Base-by-base conservation (phyloP, 2,888 invertebrate species). In the Hypomecis atomaria region DNA sequence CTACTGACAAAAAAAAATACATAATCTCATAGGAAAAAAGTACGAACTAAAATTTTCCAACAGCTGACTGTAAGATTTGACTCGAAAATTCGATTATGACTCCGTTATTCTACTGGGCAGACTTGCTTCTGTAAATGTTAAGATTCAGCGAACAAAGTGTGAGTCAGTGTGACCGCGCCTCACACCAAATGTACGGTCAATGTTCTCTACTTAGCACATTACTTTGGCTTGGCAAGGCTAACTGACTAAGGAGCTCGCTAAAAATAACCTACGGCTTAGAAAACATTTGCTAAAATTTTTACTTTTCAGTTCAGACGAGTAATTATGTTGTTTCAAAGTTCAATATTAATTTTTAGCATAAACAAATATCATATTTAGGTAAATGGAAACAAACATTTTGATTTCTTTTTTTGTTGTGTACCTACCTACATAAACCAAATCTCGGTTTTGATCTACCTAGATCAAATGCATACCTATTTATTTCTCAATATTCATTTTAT, bases 111-210 rank as follows among this genome's bases (percentile, higher is more conserved):
- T 0, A 36, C n/a, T 36, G 0, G 34, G 7, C 10, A 34, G 0
- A 34, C n/a, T n/a, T 36, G 1, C 13, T 45, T 7, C 48, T 36
- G 34, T 48, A 43, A 55, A 44, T 47, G 50, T 38, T 23, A n/a
- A 47, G 40, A 63, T 52, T 13, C 34, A 54, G 54, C 53, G 48
- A 56, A 55, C 49, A 33, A 62, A 52, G 52, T 33, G 47, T 76
- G 75, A 76, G 63, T 76, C 79, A 79, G 71, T 65, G 66, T 70
- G 72, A 73, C 77, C 79, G 73, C 78, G 66, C 77, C 76, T 71
- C 61, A 67, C 62, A 44, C 37, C 44, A 60, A 70, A 67, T 69
- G 49, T 70, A 65, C 66, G 78, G 79, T 78, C 78, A 70, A 72
- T 65, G 78, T 62, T 71, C 79, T 67, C 69, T 65, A 61, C 66